Conservation (phyloP, 1,140 invertebrate species). For the Caligus rogercresseyi region DNA sequence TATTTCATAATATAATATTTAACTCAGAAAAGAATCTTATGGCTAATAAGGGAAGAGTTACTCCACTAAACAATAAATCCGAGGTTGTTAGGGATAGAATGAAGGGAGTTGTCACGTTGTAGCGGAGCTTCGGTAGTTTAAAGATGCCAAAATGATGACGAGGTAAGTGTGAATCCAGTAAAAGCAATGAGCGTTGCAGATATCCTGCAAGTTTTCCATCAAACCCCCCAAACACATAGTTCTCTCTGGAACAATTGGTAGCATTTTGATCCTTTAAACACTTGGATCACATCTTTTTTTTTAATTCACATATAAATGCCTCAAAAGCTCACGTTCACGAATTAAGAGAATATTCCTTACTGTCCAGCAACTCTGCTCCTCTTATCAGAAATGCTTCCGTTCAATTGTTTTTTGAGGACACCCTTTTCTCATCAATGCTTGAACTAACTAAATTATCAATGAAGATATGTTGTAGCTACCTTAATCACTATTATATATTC, state of each 20-base stretch:
- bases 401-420: no score
- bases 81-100: constrained; percentile 6
- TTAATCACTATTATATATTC: no score
- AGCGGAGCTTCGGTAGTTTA: constrained; percentile 3
- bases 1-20: not conserved
- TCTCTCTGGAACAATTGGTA: not conserved
- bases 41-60: constrained; percentile 5
- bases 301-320: no score
- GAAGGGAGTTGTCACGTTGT: constrained; percentile 14
- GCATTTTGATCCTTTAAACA: not conserved
- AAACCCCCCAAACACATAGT: not conserved
- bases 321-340: no score
- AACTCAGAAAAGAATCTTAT: constrained; percentile 11
- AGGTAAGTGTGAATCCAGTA: constrained; percentile 1
- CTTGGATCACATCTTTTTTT: no score
- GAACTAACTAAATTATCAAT: no score
- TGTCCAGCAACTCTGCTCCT: no score
- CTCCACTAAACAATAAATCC: constrained; percentile 11
- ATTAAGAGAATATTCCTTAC: no score
- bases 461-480: no score
- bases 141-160: constrained; percentile 6
- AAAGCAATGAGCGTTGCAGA: constrained; percentile 1
- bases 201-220: constrained; percentile 2
- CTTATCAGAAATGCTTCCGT: no score
- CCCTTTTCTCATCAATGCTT: no score